Percentiles rank a stretch among this genome's conserved stretches.
These are phyloP conservation scores for Parnassius smintheus DNA, from an alignment of 2,888 invertebrate species.

Conservation along the genomic window DNA sequence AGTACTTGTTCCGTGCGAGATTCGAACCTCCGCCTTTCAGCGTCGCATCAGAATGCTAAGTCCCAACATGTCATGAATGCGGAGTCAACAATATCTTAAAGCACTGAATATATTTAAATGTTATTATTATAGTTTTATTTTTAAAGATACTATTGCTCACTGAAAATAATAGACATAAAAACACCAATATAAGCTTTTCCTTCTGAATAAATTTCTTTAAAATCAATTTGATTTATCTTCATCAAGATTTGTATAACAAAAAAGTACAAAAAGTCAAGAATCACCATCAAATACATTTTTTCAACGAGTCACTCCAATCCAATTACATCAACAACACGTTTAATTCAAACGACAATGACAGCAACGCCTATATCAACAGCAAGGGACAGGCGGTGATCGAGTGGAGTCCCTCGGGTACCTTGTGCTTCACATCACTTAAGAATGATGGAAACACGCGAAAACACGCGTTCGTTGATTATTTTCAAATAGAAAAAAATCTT, in stretches of 20 bases:
- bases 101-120: too few relatives aligned
- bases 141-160: too few relatives aligned
- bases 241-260: neutral
- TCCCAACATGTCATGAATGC: too few relatives aligned
- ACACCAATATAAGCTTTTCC: too few relatives aligned
- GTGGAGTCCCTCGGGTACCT: slow-evolving; percentile 48
- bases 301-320: slow-evolving; percentile 47
- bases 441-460: slow-evolving; percentile 31
- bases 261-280: slow-evolving; percentile 11
- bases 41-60: too few relatives aligned
- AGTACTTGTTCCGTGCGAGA: too few relatives aligned
- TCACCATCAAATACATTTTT: slow-evolving; percentile 20
- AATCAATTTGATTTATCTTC: slow-evolving; percentile 2
- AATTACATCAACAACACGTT: slow-evolving; percentile 54
- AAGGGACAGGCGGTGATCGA: slow-evolving; percentile 57
- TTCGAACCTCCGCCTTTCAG: too few relatives aligned
- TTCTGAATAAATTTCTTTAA: neutral
- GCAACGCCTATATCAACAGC: slow-evolving; percentile 25
- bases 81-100: too few relatives aligned
- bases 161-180: too few relatives aligned
- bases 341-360: slow-evolving; percentile 53
- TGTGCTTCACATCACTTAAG: slow-evolving; percentile 31
- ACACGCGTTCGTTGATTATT: too few relatives aligned
- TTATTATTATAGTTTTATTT: too few relatives aligned
- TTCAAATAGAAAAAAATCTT: neutral